Base-by-base conservation (phyloP, 1,140 invertebrate genomes). In the Ptiloglossa arizonensis region DNA sequence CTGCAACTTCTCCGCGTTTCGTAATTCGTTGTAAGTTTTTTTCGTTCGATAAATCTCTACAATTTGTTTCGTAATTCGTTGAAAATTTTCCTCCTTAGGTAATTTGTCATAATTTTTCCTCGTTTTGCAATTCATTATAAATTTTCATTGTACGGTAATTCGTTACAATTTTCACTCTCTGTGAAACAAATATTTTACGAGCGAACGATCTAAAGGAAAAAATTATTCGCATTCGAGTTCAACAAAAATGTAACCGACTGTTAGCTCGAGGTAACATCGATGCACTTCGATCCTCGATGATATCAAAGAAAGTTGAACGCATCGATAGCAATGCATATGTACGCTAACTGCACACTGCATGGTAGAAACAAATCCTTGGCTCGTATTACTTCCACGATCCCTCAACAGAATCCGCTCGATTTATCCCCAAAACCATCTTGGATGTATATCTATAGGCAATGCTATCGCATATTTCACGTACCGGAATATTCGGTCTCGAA, bases 331-430 rank as follows among this genome's bases (percentile, higher is more conserved):
- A 72, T 63, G 71, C 35, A 32, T n/a, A 66, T 32, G 46, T 54
- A 54, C 63, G 46, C 29, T 17, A 41, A 41, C 24, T 29, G 32
- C 71, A 38, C 22, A 13, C 15, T n/a, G 19, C 19, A 54, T 41
- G 32, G 35, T 24, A 41, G 60, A 64, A 73, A 66, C 71, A 73
- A 73, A 66, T 73, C 48, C 35, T 66, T 66, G 48, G 60, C 35
- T 73, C 60, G 60, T n/a, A 41, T 73, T 54, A 73, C 60, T 66
- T 64, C 19, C 24, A 22, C 71, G 35, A 64, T 64, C 71, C 52
- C 35, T 64, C 32, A 35, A 64, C 48, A 41, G 24, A 32, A 54
- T 63, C 22, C 62, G 46, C 71, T 66, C 71, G 71, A 73, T 73
- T 66, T 64, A 41, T 24, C 35, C 11, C 8, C 1, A 5, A 19